Conservation (phyloP, 1,140 invertebrate species). For the Uloborus diversus region DNA sequence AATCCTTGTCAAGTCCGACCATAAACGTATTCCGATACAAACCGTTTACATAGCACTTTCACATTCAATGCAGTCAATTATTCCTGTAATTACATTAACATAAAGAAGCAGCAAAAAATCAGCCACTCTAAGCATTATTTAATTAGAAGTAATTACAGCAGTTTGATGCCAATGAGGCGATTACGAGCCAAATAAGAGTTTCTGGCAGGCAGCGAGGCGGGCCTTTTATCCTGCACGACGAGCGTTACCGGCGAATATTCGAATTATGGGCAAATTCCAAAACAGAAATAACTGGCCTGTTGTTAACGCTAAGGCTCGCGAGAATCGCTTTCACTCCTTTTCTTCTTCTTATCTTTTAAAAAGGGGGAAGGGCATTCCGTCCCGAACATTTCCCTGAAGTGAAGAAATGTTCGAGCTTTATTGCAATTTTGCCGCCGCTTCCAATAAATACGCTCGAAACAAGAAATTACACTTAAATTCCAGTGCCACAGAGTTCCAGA, state of each 20-base stretch:
- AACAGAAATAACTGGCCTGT: slow-evolving; percentile 55
- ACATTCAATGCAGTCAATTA: too few species aligned
- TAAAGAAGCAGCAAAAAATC: too few species aligned
- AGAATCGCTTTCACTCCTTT: slow-evolving; percentile 38
- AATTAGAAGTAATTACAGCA: not conserved
- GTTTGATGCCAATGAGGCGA: not conserved
- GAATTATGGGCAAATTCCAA: slow-evolving; percentile 54
- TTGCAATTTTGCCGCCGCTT: slow-evolving; percentile 54
- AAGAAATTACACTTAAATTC: slow-evolving; percentile 56
- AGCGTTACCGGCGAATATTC: slow-evolving; percentile 47
- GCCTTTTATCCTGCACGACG: slow-evolving; percentile 39
- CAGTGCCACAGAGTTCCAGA: slow-evolving; percentile 43
- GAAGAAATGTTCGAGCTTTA: slow-evolving; percentile 53
- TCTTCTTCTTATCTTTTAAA: slow-evolving; percentile 51
- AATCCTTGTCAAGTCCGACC: too few species aligned
- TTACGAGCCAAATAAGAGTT: slow-evolving; percentile 36
- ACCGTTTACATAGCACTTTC: too few species aligned
- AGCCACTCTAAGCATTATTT: too few species aligned
- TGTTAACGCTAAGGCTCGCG: slow-evolving; percentile 48
- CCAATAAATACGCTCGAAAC: slow-evolving; percentile 54
- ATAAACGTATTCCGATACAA: too few species aligned
- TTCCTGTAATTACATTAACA: too few species aligned
- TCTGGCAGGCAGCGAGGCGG: slow-evolving; percentile 15
- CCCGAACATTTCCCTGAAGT: slow-evolving; percentile 47
- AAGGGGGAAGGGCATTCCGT: slow-evolving; percentile 30